phyloP scores from a whole-genome alignment of 2,113 vertebrate species.

The Pseudopodoces humilis region DNA sequence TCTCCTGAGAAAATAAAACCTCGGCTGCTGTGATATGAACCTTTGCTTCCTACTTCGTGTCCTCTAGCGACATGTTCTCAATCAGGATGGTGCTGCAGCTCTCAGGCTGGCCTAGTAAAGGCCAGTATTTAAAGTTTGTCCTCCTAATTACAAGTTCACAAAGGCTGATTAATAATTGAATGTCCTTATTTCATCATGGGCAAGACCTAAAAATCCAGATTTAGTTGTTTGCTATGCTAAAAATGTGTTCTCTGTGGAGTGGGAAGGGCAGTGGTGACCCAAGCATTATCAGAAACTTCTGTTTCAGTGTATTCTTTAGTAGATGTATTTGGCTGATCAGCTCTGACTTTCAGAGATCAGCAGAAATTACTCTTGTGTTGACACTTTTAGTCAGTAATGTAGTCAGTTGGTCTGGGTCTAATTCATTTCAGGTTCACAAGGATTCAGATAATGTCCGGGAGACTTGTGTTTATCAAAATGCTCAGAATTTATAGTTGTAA shows the following conservation, averaged over 20 bases:
- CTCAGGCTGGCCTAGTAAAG: background rate
- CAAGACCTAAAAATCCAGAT: slow-evolving; percentile 4
- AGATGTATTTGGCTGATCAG: slow-evolving; percentile 56
- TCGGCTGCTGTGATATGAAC: no score
- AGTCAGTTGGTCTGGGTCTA: slow-evolving; percentile 50
- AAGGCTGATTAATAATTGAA: background rate
- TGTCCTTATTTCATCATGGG: background rate
- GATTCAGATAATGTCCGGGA: slow-evolving; percentile 11
- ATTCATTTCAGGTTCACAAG: slow-evolving; percentile 52
- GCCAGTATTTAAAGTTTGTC: background rate
- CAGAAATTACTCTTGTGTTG: slow-evolving; percentile 59
- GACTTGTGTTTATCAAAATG: slow-evolving; percentile 24
- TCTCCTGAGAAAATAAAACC: no score
- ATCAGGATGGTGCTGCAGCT: background rate
- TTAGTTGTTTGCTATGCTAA: background rate
- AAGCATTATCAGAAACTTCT: slow-evolving; percentile 21
- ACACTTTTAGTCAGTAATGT: slow-evolving; percentile 45
- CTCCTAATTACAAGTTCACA: background rate
- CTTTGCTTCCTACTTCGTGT: no score
- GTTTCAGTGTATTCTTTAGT: slow-evolving; percentile 48
- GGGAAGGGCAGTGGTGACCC: background rate
- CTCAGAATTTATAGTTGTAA: background rate
- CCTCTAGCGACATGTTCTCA: background rate
- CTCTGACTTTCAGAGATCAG: slow-evolving; percentile 57
- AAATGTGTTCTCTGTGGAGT: background rate